Evolutionary conservation across 2,113 vertebrate species (phyloP).

Genomic region (Podilymbus podiceps): DNA sequence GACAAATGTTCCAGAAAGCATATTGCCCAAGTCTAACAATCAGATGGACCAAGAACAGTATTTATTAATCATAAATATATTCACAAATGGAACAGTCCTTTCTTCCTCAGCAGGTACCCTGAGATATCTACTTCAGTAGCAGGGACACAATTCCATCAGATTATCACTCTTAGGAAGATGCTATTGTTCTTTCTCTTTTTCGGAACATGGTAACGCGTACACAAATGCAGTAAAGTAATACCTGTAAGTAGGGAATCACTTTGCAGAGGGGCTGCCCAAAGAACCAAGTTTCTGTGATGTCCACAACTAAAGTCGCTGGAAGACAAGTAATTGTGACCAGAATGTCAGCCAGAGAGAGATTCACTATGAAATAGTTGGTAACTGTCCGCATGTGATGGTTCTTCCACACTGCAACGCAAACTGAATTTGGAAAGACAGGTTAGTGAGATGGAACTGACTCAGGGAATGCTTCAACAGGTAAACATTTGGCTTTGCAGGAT

Average conservation of each 20-base stretch:
- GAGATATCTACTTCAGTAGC: neutral
- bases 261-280: conserved; percentile 93
- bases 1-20: neutral
- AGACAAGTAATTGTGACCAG: conserved; percentile 96
- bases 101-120: neutral
- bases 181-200: neutral
- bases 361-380: conserved; percentile 98
- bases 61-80: neutral
- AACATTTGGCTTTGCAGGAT: neutral
- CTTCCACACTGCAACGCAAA: conserved; percentile 97
- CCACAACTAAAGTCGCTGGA: conserved; percentile 92
- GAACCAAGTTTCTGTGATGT: conserved; percentile 98
- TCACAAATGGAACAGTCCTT: neutral
- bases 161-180: neutral
- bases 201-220: neutral
- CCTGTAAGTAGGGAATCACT: conserved; percentile 94
- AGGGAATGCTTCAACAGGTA: neutral
- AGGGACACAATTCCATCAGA: neutral
- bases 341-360: conserved; percentile 93
- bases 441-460: neutral
- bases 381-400: conserved; percentile 97
- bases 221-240: conserved; percentile 53
- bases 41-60: neutral
- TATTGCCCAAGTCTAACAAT: neutral
- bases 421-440: conserved; percentile 70